These are phyloP conservation scores for Melanerpes formicivorus DNA, from an alignment of 2,113 vertebrate species.

Conservation along the genomic window DNA sequence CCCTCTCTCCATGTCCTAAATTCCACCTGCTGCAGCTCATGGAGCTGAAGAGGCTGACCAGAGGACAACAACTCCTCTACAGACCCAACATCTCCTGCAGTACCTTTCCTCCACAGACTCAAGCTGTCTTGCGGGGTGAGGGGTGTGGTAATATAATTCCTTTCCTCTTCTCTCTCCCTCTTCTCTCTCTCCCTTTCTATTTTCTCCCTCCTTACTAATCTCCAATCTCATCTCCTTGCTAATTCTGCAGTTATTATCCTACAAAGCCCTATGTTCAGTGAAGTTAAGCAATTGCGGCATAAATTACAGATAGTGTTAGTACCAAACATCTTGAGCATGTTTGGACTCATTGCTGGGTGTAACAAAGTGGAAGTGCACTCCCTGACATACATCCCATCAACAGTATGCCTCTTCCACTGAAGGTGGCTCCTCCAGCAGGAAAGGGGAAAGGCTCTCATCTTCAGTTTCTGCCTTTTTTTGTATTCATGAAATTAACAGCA, in stretches of 20 bases:
- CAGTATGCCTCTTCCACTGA: neutral
- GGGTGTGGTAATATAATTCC: too few relatives aligned
- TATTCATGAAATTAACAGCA: rapidly evolving
- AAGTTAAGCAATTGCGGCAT: neutral
- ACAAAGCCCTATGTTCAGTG: neutral
- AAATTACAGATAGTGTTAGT: neutral
- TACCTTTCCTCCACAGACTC: too few relatives aligned
- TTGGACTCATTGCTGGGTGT: neutral
- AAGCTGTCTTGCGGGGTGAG: too few relatives aligned
- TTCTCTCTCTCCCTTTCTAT: too few relatives aligned
- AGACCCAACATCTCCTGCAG: too few relatives aligned
- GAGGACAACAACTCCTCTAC: too few relatives aligned
- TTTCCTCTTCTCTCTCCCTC: too few relatives aligned
- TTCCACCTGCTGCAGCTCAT: too few relatives aligned
- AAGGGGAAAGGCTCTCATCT: neutral
- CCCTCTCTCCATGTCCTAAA: too few relatives aligned
- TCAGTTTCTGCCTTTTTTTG: neutral
- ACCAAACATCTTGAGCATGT: neutral
- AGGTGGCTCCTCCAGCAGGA: neutral
- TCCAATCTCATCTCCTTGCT: neutral
- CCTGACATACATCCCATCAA: rapidly evolving
- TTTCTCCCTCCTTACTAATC: too few relatives aligned
- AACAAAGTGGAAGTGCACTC: neutral
- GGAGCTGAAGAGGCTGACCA: too few relatives aligned
- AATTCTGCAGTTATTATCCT: neutral